Percentiles rank a stretch among this genome's conserved stretches.
phyloP scores from a whole-genome alignment of 2,113 vertebrate genomes.

The Ploceus nigricollis region DNA sequence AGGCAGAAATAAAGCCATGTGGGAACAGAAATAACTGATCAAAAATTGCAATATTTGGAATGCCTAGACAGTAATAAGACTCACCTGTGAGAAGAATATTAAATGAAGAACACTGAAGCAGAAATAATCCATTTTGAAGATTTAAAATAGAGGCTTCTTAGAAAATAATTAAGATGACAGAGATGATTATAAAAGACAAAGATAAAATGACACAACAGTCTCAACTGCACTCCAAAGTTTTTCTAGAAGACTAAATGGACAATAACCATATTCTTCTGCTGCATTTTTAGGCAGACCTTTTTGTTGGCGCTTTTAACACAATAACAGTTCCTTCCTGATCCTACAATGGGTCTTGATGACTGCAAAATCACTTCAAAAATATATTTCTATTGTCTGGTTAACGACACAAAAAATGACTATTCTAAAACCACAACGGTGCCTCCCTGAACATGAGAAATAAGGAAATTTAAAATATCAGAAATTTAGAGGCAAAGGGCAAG shows the following conservation, averaged over 20 bases:
- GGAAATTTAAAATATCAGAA: not conserved
- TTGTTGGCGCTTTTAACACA: accelerated
- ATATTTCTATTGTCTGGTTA: not conserved
- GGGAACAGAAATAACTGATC: not conserved
- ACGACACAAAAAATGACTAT: not conserved
- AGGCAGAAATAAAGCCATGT: not conserved
- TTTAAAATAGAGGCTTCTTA: not conserved
- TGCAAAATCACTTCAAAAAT: not conserved
- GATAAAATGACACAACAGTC: not conserved
- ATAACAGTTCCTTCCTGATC: not conserved
- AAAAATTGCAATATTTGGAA: not conserved
- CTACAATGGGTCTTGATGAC: not conserved
- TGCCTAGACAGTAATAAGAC: not conserved
- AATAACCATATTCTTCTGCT: not conserved
- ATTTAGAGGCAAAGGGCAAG: not conserved
- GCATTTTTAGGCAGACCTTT: not conserved
- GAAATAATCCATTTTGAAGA: not conserved
- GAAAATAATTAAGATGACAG: not conserved
- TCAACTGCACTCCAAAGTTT: not conserved
- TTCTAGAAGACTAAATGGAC: not conserved
- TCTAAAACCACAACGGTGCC: not conserved
- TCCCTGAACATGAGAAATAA: not conserved
- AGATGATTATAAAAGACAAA: not conserved
- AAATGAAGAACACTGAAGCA: not conserved
- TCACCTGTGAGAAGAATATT: not conserved